Base-by-base conservation (phyloP, 2,797 vertebrate genomes). In the Prunella strophiata region DNA sequence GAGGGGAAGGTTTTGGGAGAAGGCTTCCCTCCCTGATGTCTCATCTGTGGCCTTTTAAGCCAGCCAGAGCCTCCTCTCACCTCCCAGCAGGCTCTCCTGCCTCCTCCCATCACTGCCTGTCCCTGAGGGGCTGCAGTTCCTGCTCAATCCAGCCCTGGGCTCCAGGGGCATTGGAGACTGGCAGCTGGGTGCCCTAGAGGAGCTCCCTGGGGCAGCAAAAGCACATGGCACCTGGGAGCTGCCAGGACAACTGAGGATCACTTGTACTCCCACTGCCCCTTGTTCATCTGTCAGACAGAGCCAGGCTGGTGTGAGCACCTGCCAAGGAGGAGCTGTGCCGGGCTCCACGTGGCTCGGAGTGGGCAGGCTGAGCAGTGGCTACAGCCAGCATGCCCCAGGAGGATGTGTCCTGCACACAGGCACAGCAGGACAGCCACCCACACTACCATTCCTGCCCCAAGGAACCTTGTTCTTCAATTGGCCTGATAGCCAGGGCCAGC, bases 281-380 rank as follows among this genome's bases (percentile, higher is more conserved):
- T 5, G 48, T 36, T 77, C 26, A 11, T 57, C 27, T 11, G 16
- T 73, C 4, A 16, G 85, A 23, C 38, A 15, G 30, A 47, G 54
- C 40, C 38, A 27, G 70, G 77, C 66, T 62, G 57, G 34, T 34
- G 55, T 10, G 65, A 73, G 6, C 18, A 58, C 68, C 73, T 63
- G 79, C 48, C 10, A 6, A 68, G 57, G 29, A 45, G 26, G n/a
- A 63, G 68, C 63, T 7, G 32, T 13, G 10, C 9, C 0, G 0
- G 40, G 52, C 52, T 77, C 73, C 3, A 2, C 61, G 5, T 0
- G 0, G 27, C 62, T 90, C 1, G 0, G 57, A 55, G 43, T 1
- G 1, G 75, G 54, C 61, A 17, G 52, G 57, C 74, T 29, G 59
- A 66, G 72, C 51, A 5, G 36, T 1, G 2, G 52, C 91, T 67